Evolutionary conservation across 2,797 vertebrate species (phyloP).

Genomic region (Loris lydekkerianus): DNA sequence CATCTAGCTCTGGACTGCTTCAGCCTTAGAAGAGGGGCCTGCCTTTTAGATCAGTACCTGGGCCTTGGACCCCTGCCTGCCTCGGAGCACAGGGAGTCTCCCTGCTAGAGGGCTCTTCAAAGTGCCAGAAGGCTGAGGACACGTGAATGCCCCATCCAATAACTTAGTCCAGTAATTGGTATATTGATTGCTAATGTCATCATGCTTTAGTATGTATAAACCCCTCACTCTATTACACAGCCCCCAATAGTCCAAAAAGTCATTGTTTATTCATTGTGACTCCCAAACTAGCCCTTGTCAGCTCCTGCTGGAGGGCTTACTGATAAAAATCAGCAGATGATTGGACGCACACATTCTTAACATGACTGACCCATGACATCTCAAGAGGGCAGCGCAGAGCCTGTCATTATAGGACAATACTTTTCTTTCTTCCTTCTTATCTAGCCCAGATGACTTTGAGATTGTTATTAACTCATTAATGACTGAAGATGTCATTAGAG

Average conservation of each 20-base stretch:
- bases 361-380: constrained; percentile 99
- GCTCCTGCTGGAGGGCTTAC: constrained; percentile 95
- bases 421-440: constrained; percentile 97
- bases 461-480: constrained; percentile 99
- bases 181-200: constrained; percentile 98
- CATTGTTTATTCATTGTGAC: constrained; percentile 98
- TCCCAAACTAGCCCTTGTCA: constrained; percentile 96
- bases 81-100: constrained; percentile 57
- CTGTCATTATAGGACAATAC: constrained; percentile 98
- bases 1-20: not conserved
- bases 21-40: not conserved
- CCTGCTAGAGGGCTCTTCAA: constrained; percentile 79
- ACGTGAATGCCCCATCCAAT: constrained; percentile 91
- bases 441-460: constrained; percentile 97
- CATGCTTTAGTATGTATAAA: constrained; percentile 94
- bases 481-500: constrained; percentile 96
- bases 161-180: constrained; percentile 96
- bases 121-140: constrained; percentile 84
- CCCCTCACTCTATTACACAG: constrained; percentile 91
- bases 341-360: constrained; percentile 99
- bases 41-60: not conserved
- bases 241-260: constrained; percentile 94
- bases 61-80: constrained; percentile 48
- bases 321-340: constrained; percentile 99
- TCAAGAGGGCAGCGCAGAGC: constrained; percentile 93